Base-by-base conservation (phyloP, 2,113 vertebrate species). In the Lanius ludovicianus region DNA sequence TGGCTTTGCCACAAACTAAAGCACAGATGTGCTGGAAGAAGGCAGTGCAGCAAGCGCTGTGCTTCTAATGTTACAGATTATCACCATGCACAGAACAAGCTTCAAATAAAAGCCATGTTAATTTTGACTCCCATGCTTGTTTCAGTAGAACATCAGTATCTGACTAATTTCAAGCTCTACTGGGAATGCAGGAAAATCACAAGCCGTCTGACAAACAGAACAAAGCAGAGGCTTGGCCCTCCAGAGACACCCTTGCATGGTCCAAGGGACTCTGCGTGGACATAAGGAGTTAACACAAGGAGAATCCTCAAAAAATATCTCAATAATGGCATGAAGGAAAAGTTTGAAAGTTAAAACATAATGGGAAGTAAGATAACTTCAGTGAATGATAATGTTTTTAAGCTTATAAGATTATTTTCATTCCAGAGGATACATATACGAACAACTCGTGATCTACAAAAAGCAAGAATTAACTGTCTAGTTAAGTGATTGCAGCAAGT, bases 31-130 rank as follows among this genome's bases (percentile, higher is more conserved):
- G 37, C 46, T 3, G 2, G 5, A 56, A 57, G 67, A 57, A 84
- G 57, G 37, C 62, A 31, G 19, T 3, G 37, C 42, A 84, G 81
- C 56, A 44, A 89, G 49, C 7, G 3, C 37, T 11, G 2, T 5
- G 25, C 84, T 79, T 27, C 57, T 44, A 8, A 62, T 21, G 79
- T 33, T 65, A 47, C 4, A 83, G 35, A 90, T 96, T 86, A 96
- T 52, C 79, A 90, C 71, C 90, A 70, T 88, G 82, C 93, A 86
- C 63, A 63, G 41, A 95, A 93, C 84, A 91, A 88, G 87, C 71
- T 77, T 42, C 84, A 85, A 94, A 83, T 93, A 95, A 96, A 94
- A 97, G 84, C 75, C 84, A 91, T 57, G 44, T 13, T 91, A 91
- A 96, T 86, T 87, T 5, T 55, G 56, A 88, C 84, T 73, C 64